Evolutionary conservation across 92 coral and sea anemone species (phyloP).

Genomic region (Epizoanthus scotinus): DNA sequence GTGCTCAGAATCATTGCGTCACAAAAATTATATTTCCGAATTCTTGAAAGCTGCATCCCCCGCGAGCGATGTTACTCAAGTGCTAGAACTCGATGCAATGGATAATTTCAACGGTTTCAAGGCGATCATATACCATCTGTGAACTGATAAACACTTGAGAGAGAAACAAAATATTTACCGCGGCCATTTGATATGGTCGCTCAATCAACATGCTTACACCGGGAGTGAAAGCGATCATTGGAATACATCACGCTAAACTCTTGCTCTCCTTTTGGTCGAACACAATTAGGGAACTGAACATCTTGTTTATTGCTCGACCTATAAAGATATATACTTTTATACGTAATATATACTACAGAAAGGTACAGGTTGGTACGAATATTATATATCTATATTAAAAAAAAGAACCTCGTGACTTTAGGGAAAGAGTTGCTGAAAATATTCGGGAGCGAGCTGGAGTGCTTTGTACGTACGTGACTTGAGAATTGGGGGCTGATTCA

Average conservation of each 20-base stretch:
- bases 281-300: too few species aligned
- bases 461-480: conserved; percentile 13
- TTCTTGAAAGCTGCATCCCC: conserved; percentile 38
- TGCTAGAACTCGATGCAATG: neutral
- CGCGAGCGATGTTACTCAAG: conserved; percentile 43
- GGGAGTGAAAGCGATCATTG: neutral
- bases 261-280: neutral
- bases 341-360: neutral
- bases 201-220: neutral
- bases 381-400: too few species aligned
- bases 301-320: neutral
- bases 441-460: neutral
- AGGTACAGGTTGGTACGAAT: too few species aligned
- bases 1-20: conserved; percentile 50
- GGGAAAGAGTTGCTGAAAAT: neutral
- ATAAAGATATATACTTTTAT: neutral
- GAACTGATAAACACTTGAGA: neutral
- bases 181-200: neutral
- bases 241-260: neutral
- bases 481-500: neutral
- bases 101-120: conserved; percentile 4
- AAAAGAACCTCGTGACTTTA: too few species aligned
- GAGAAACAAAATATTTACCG: conserved; percentile 14
- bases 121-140: conserved; percentile 8
- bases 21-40: conserved; percentile 38